These are phyloP conservation scores for Lacanobia wlatinum DNA, from an alignment of 2,888 invertebrate genomes.

Conservation along the genomic window DNA sequence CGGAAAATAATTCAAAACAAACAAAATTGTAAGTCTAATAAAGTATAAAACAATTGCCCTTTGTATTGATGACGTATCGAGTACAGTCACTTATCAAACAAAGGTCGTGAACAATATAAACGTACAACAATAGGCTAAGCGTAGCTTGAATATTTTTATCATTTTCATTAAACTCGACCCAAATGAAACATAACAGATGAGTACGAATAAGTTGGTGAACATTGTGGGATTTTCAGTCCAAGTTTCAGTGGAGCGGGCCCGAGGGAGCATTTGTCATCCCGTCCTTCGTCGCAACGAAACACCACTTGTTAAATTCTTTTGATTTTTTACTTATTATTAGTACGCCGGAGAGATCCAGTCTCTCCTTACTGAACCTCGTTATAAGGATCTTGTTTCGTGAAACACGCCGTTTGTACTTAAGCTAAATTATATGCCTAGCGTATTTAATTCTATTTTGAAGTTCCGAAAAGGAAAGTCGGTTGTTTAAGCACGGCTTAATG, in stretches of 20 bases:
- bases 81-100: conserved; percentile 26
- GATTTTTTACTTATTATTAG: conserved; percentile 70
- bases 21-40: conserved; percentile 23
- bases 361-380: conserved; percentile 40
- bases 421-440: conserved; percentile 43
- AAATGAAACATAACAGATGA: conserved; percentile 77
- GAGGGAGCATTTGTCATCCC: conserved; percentile 78
- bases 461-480: conserved; percentile 37
- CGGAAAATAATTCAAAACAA: conserved; percentile 31
- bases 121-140: conserved; percentile 58
- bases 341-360: conserved; percentile 27
- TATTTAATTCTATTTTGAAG: conserved; percentile 56
- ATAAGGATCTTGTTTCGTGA: conserved; percentile 46
- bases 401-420: conserved; percentile 35
- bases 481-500: conserved; percentile 43
- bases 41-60: conserved; percentile 20
- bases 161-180: conserved; percentile 77
- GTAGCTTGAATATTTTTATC: conserved; percentile 72
- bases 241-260: conserved; percentile 73
- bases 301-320: conserved; percentile 71
- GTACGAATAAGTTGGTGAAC: conserved; percentile 73
- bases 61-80: conserved; percentile 24
- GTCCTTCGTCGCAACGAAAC: conserved; percentile 55
- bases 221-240: conserved; percentile 72
- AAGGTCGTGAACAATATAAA: conserved; percentile 35